A percentile compares a stretch with the other conserved stretches of the same genome.
Conservation (phyloP, 1,140 invertebrate species). For the Cherax destructor region DNA sequence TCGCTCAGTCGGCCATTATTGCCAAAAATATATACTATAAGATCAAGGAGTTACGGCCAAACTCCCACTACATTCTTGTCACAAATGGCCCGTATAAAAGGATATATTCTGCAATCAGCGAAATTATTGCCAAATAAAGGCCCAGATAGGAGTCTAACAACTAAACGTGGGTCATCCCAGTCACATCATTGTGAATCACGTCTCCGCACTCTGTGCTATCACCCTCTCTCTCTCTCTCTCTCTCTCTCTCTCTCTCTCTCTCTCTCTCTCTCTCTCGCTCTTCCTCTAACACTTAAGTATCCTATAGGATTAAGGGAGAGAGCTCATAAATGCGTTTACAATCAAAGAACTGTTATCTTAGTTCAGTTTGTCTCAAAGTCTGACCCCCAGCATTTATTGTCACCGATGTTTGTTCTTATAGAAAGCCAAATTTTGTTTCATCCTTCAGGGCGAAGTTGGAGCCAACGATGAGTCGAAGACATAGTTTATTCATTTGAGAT, state of each 20-base stretch:
- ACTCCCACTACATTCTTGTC: neutral
- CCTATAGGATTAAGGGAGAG: too few species aligned
- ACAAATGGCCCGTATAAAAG: neutral
- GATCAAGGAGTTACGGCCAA: neutral
- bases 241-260: neutral
- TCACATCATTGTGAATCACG: slow-evolving; percentile 7
- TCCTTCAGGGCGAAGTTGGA: too few species aligned
- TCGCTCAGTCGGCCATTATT: neutral
- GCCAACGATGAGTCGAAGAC: too few species aligned
- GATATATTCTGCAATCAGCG: slow-evolving; percentile 6
- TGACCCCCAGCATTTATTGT: too few species aligned
- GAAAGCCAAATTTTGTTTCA: too few species aligned
- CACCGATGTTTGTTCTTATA: too few species aligned
- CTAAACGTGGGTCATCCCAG: slow-evolving; percentile 3
- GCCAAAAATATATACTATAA: neutral
- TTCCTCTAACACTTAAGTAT: neutral
- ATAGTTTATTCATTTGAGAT: too few species aligned
- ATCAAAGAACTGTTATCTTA: too few species aligned
- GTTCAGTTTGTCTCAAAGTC: too few species aligned
- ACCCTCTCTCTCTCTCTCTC: neutral
- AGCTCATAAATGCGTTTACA: too few species aligned
- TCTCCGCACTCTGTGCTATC: neutral
- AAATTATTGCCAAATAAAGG: slow-evolving; percentile 12
- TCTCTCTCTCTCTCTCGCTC: neutral
- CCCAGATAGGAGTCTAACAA: slow-evolving; percentile 6